These are phyloP conservation scores for Cyphomyrus plagiostoma DNA, from an alignment of 2,113 vertebrate species.

Conservation along the genomic window DNA sequence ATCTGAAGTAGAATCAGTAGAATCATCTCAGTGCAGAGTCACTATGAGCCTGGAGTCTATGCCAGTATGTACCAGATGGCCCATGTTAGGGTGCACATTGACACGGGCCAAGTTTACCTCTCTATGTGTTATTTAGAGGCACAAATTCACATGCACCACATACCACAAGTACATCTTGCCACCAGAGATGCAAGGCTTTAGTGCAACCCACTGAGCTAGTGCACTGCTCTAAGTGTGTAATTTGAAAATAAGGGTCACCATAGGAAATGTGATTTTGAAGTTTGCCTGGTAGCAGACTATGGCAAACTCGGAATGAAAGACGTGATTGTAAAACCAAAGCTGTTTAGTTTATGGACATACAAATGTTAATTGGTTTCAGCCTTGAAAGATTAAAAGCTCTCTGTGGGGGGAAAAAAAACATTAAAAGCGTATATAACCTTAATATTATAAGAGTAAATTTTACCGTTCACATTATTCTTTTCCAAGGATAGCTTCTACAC, in stretches of 20 bases:
- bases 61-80: not conserved
- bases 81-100: not conserved
- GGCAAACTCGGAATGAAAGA: not conserved
- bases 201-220: not conserved
- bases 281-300: not conserved
- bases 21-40: not conserved
- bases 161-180: too few relatives aligned
- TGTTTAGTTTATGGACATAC: not conserved
- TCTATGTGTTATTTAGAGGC: not conserved
- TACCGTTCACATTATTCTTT: not conserved
- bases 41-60: not conserved
- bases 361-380: not conserved
- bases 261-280: not conserved
- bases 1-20: too few relatives aligned
- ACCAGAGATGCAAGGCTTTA: too few relatives aligned
- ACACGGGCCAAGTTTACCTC: too few relatives aligned
- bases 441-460: not conserved
- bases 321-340: not conserved
- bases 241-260: not conserved
- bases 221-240: not conserved
- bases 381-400: not conserved
- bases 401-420: not conserved
- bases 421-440: not conserved
- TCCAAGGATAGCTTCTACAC: not conserved
- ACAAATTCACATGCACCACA: not conserved